These are phyloP conservation scores for Epinephelus cyanopodus DNA, from an alignment of 2,113 vertebrate species.

Conservation along the genomic window DNA sequence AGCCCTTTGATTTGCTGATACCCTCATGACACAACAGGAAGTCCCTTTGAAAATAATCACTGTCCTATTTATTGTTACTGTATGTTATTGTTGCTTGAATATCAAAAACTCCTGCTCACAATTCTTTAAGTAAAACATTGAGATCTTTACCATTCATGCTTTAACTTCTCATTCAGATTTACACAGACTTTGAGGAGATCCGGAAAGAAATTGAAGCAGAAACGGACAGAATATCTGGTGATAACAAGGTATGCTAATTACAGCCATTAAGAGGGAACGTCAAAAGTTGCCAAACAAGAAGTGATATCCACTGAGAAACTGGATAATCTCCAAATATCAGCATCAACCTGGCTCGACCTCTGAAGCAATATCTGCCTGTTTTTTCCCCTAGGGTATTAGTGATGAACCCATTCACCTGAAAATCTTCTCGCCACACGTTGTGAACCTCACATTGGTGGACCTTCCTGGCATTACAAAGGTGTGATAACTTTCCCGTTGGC, in stretches of 20 bases:
- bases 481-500: constrained; percentile 14
- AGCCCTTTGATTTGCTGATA: constrained; percentile 4
- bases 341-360: not conserved
- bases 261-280: not conserved
- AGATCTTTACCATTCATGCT: not conserved
- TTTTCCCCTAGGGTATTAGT: constrained; percentile 90
- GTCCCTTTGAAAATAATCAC: not conserved
- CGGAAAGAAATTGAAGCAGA: constrained; percentile 96
- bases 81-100: not conserved
- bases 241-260: constrained; percentile 90
- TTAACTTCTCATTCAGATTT: constrained; percentile 86
- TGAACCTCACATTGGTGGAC: constrained; percentile 97
- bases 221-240: constrained; percentile 97
- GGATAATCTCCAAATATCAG: not conserved
- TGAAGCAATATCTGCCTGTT: not conserved
- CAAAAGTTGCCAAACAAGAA: not conserved
- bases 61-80: not conserved
- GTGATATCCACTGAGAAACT: not conserved
- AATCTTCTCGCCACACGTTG: constrained; percentile 96
- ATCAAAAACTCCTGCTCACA: not conserved
- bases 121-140: not conserved
- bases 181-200: constrained; percentile 96
- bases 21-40: constrained; percentile 7
- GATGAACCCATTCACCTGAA: constrained; percentile 98
- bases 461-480: constrained; percentile 99